phyloP scores from a whole-genome alignment of 2,888 invertebrate genomes.

The Byasa hedistus region DNA sequence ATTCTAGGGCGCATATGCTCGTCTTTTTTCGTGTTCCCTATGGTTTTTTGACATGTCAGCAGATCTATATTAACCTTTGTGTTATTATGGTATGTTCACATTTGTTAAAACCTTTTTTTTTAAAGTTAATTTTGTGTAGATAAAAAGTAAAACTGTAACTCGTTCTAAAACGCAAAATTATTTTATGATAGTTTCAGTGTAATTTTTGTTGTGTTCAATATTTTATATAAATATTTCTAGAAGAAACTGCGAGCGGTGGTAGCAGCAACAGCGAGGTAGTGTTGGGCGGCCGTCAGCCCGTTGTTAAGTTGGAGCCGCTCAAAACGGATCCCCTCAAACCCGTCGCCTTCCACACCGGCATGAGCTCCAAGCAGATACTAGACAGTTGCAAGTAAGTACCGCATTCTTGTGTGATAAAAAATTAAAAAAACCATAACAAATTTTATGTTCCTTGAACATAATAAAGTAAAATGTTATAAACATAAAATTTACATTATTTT shows the following conservation, averaged over 20 bases:
- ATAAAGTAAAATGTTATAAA: background rate
- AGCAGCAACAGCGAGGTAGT: constrained; percentile 57
- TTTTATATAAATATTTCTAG: constrained; percentile 26
- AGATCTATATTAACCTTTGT: too few species aligned
- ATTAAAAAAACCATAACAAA: background rate
- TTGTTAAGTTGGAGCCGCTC: constrained; percentile 82
- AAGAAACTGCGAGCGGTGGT: constrained; percentile 41
- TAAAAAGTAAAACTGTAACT: too few species aligned
- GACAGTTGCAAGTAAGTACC: constrained; percentile 85
- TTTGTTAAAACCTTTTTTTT: too few species aligned
- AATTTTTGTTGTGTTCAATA: too few species aligned
- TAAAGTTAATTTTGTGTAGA: too few species aligned
- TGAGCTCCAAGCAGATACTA: constrained; percentile 87
- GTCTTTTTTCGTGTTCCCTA: too few species aligned
- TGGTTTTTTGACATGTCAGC: too few species aligned
- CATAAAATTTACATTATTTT: background rate
- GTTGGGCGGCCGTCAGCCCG: constrained; percentile 80
- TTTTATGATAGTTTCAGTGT: too few species aligned
- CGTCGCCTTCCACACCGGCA: constrained; percentile 85
- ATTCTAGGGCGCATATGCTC: too few species aligned
- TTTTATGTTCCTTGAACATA: background rate
- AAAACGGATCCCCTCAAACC: constrained; percentile 82
- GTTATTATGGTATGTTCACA: too few species aligned
- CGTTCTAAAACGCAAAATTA: too few species aligned
- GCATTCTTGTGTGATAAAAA: background rate